Base-by-base conservation (phyloP, 2,113 vertebrate genomes). In the Ardeotis arabs region DNA sequence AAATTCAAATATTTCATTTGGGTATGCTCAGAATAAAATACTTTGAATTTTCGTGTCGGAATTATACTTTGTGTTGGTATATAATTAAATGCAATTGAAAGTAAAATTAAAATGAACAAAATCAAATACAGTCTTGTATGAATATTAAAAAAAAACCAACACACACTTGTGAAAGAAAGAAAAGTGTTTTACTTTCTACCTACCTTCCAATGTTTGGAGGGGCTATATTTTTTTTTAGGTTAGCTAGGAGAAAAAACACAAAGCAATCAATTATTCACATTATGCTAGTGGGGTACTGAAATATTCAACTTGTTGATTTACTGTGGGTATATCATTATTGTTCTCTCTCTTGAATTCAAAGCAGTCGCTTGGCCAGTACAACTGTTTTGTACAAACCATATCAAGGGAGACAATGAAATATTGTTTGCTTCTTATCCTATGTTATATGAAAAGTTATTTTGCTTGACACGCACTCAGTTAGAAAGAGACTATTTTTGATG, bases 281-380 rank as follows among this genome's bases (percentile, higher is more conserved):
- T 47, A 31, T 70, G 18, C 20, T 69, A 4, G 35, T 44, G n/a
- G 19, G 9, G 12, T 73, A 41, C 25, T 86, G n/a, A 91, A 84
- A 86, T 64, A 94, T 60, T 93, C 28, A 83, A 84, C 25, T 84
- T 83, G 10, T 41, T 94, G 67, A 68, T 83, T 94, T 91, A 68
- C 35, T 79, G 2, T 37, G 15, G 11, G 14, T 75, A 9, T 47
- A 28, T 64, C 67, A 58, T 22, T 49, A 28, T 69, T 52, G 23
- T 84, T 77, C 7, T 37, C 4, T 47, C 23, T 75, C 29, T 63
- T 62, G 24, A 84, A 81, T 84, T 82, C 29, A 23, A 59, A 72
- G 19, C 12, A 74, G 22, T 62, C 70, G 3, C 44, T 93, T 70
- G 53, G 15, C 17, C 29, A 58, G 14, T 39, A 41, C 17, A 59